Conservation (phyloP, 2,113 vertebrate species). For the Chloroceryle aenea region DNA sequence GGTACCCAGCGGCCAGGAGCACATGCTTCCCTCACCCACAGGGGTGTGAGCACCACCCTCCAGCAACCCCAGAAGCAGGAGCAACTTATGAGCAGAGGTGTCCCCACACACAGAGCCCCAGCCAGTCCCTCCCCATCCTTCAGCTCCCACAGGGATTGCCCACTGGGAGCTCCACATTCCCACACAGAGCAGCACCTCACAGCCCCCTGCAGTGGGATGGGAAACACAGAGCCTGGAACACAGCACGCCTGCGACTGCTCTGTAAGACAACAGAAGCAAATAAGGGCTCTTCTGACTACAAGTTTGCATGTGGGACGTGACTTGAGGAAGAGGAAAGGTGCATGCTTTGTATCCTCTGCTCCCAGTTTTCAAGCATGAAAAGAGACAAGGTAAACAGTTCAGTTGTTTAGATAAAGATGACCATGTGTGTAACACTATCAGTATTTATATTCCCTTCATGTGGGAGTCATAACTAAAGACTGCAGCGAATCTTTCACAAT, state of each 20-base stretch:
- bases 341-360: neutral
- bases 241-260: neutral
- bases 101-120: rapidly evolving
- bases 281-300: neutral
- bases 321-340: rapidly evolving
- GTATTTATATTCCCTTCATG: neutral
- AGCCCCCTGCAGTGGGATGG: neutral
- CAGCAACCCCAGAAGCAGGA: neutral
- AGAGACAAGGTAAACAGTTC: neutral
- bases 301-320: rapidly evolving
- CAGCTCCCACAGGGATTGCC: rapidly evolving
- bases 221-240: neutral
- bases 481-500: neutral
- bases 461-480: neutral
- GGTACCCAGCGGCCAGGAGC: neutral
- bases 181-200: neutral
- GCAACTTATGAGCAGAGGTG: rapidly evolving
- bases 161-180: rapidly evolving
- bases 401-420: neutral
- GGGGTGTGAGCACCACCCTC: neutral
- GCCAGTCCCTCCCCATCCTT: neutral
- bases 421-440: rapidly evolving
- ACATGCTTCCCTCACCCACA: neutral
- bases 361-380: neutral
- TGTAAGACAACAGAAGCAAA: neutral